Base-by-base conservation (phyloP, 2,113 vertebrate genomes). In the Heloderma charlesbogerti region DNA sequence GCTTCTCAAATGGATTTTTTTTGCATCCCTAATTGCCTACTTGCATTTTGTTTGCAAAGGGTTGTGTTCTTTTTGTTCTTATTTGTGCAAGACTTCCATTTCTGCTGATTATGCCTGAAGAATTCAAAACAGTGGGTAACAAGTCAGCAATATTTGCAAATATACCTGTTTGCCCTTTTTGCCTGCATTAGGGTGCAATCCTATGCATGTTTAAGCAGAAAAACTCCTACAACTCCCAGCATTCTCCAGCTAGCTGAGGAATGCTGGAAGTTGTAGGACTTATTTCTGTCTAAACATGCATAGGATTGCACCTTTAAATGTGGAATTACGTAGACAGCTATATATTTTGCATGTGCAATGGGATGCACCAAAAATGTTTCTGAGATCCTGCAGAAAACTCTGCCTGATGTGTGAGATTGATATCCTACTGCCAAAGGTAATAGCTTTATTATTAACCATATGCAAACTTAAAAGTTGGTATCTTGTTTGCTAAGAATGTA, bases 371-470 rank as follows among this genome's bases (percentile, higher is more conserved):
- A 83, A n/a, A 88, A 3, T 67, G 48, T 66, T 91, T 81, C 0
- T 25, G 12, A 31, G 12, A 60, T 80, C 34, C 78, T 66, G 1
- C 67, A 77, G 71, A 22, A 40, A 80, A 83, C 15, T 34, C 77
- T 83, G 1, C 43, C 18, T 89, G 83, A 66, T 63, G 29, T 34
- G 45, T 43, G 0, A 69, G 29, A 91, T n/a, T 74, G 51, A n/a
- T 87, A 92, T 31, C 85, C 88, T 88, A 51, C 9, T 78, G 81
- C 31, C 72, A 66, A 89, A 78, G 85, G 88, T 86, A 86, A 92
- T 51, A 86, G 57, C 43, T 0, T 93, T 86, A 60, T 57, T 88
- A 86, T 83, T 88, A 89, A 18, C 18, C 75, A 16, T 51, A 80
- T 48, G 63, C 88, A 77, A 63, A 77, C 71, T 18, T 81, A 60